Evolutionary conservation across 2,113 vertebrate genomes (phyloP).

Genomic region (Pelecanus crispus): DNA sequence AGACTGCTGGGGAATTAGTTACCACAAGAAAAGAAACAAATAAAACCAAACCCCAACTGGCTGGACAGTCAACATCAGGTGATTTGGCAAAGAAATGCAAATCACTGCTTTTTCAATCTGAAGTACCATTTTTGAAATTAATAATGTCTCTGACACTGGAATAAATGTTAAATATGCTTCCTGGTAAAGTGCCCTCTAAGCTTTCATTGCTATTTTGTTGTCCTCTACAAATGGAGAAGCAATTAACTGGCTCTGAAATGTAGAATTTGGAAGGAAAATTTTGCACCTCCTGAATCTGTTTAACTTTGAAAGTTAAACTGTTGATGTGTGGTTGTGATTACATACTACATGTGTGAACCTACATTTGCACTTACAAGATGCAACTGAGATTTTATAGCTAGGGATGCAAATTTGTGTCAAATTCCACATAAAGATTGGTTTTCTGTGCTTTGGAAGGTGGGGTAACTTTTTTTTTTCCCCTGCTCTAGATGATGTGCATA

Average conservation of each 20-base stretch:
- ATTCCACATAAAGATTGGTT: background rate
- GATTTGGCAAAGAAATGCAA: background rate
- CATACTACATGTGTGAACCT: background rate
- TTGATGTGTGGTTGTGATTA: background rate
- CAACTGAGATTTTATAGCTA: background rate
- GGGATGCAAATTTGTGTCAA: background rate
- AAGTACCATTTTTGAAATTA: background rate
- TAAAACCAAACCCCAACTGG: background rate
- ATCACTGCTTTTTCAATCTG: background rate
- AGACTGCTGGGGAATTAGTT: background rate
- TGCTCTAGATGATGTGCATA: background rate
- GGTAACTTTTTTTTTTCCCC: background rate
- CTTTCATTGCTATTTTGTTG: background rate
- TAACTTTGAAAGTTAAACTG: background rate
- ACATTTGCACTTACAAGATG: background rate
- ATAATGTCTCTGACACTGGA: background rate
- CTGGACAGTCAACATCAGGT: background rate
- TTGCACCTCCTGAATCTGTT: background rate
- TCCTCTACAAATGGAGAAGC: background rate
- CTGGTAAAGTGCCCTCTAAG: background rate
- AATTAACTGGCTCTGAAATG: background rate
- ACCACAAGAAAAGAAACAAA: background rate
- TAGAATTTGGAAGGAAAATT: background rate
- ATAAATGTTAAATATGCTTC: background rate
- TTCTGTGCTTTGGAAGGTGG: background rate